phyloP scores from a whole-genome alignment of 1,140 invertebrate species.

The Asbolus verrucosus region DNA sequence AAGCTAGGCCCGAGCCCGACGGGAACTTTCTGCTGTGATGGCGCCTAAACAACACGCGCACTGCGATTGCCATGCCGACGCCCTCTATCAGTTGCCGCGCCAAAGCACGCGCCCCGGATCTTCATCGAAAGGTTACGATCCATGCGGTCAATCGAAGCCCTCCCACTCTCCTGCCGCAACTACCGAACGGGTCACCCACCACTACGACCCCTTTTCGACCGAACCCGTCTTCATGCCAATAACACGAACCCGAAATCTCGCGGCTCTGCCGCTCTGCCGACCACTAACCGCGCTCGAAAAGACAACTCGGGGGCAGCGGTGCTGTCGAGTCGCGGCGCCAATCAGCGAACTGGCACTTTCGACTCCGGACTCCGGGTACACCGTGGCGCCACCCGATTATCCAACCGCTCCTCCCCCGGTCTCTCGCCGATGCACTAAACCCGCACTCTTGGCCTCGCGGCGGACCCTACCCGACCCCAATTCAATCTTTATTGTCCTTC shows the following conservation, averaged over 20 bases:
- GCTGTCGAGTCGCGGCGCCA: conserved; percentile 21
- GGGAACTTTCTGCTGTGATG: conserved; percentile 28
- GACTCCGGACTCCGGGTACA: conserved; percentile 32
- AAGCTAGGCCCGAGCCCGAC: conserved; percentile 18
- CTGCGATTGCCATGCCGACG: conserved; percentile 38
- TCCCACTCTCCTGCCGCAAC: background rate
- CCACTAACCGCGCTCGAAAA: conserved; percentile 1
- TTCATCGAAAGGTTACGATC: background rate
- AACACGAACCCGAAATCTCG: background rate
- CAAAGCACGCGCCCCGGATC: conserved; percentile 17
- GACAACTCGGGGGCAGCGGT: conserved; percentile 10
- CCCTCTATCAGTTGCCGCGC: conserved; percentile 35
- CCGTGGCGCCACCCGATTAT: conserved; percentile 26
- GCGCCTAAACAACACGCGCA: conserved; percentile 44
- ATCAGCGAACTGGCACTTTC: conserved; percentile 27
- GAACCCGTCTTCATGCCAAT: no score
- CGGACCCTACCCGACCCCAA: no score
- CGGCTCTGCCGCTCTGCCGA: background rate
- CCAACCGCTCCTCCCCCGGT: background rate
- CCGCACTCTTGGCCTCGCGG: no score
- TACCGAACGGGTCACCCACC: background rate
- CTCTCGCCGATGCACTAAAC: no score
- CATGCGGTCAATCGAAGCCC: conserved; percentile 1
- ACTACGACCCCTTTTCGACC: no score
- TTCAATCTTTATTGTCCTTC: no score